Base-by-base conservation (phyloP, 2,797 vertebrate genomes). In the Lepus oiostolus region DNA sequence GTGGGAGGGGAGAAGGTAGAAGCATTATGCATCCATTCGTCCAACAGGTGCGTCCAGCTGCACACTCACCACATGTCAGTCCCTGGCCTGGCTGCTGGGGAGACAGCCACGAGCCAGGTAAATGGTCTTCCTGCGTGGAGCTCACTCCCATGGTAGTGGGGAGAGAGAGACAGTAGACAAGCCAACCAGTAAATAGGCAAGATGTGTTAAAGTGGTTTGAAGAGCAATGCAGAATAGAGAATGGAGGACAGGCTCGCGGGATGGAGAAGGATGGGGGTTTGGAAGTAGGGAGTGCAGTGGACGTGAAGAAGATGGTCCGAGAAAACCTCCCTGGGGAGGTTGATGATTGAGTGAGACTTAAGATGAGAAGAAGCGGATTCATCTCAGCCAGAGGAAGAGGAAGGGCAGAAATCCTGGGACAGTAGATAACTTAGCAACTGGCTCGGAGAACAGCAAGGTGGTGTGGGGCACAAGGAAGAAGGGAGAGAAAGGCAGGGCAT, bases 301-400 rank as follows among this genome's bases (percentile, higher is more conserved):
- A 10, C 83, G 17, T 70, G 76, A 81, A 72, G 87, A 84, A 88
- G 30, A 28, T 58, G 38, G 24, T 68, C 35, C 82, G 58, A 85
- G 79, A 50, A 93, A 88, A n/a, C 13, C 3, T 71, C 42, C 83
- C 30, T 52, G 67, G 30, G 62, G 38, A 42, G 52, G 13, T 8
- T 85, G 60, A 83, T n/a, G 8, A 10, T 58, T 83, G 76, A 90
- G n/a, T 35, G 83, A 93, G 35, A 90, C 2, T 30, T 85, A 68
- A 85, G 0, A 91, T 11, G 28, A 91, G 11, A 84, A 75, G 28
- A 67, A 79, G 54, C 19, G 77, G 60, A 84, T 38, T 91, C 87
- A 47, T 93, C 80, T 91, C 50, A 32, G 38, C 50, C 74, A 80
- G 47, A 83, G 65, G 54, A 92, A 62, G 50, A 75, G 19, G 74